Evolutionary conservation across 2,797 vertebrate species (phyloP).

Genomic region (Erethizon dorsatum): DNA sequence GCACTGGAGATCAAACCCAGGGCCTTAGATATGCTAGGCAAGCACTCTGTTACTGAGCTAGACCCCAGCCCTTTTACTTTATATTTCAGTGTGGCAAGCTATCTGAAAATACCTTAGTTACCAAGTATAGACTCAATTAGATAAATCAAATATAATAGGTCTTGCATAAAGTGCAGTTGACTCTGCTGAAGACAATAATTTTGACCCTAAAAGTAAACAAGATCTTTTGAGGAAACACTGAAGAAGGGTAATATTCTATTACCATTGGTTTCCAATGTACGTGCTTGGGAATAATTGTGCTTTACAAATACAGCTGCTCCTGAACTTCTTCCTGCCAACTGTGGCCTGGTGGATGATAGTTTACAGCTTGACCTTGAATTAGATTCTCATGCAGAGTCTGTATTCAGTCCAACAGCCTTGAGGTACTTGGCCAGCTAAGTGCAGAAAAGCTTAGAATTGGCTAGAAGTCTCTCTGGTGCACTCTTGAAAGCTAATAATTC

Average conservation of each 20-base stretch:
- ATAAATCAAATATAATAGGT: not conserved
- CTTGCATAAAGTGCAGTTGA: not conserved
- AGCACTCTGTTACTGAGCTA: not conserved
- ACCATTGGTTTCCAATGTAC: slow-evolving; percentile 48
- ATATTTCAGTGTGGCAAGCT: not conserved
- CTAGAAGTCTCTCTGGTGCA: not conserved
- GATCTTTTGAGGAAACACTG: not conserved
- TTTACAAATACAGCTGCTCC: not conserved
- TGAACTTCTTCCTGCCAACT: slow-evolving; percentile 42
- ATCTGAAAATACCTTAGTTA: not conserved
- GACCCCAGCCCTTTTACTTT: not conserved
- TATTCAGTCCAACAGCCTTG: not conserved
- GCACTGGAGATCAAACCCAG: not conserved
- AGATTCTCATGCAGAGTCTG: not conserved
- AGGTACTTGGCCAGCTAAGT: not conserved
- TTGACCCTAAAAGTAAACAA: slow-evolving; percentile 52
- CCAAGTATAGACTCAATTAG: not conserved
- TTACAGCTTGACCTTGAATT: slow-evolving; percentile 61
- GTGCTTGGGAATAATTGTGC: not conserved
- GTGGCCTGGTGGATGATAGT: not conserved
- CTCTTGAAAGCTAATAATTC: slow-evolving; percentile 52
- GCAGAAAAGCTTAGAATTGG: slow-evolving; percentile 13
- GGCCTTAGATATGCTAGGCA: not conserved
- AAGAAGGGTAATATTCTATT: not conserved
- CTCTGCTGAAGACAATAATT: not conserved